Evolutionary conservation across 2,888 invertebrate species (phyloP).

Genomic region (Dicyrtomina minuta): DNA sequence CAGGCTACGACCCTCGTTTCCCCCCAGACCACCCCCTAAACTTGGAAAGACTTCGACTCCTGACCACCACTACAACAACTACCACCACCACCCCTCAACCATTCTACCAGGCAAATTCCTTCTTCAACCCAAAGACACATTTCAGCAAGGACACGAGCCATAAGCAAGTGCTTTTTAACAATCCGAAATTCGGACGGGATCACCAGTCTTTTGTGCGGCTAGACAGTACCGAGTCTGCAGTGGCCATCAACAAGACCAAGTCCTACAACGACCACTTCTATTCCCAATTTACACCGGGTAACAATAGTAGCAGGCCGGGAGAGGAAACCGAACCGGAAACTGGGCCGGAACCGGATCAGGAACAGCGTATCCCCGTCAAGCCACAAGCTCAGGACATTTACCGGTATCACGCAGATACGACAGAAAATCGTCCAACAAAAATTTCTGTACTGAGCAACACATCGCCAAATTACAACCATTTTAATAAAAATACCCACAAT

Average conservation of each 20-base stretch:
- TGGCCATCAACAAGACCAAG: slow-evolving; percentile 36
- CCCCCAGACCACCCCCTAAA: slow-evolving; percentile 52
- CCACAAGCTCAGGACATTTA: slow-evolving; percentile 12
- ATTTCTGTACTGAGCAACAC: no score
- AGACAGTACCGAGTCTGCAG: slow-evolving; percentile 38
- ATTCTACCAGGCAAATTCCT: slow-evolving; percentile 29
- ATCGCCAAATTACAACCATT: background rate
- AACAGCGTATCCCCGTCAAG: background rate
- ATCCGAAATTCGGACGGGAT: background rate
- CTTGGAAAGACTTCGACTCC: slow-evolving; percentile 36
- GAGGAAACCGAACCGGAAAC: background rate
- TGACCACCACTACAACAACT: slow-evolving; percentile 34
- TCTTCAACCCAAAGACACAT: slow-evolving; percentile 35
- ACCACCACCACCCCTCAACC: slow-evolving; percentile 29
- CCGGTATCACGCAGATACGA: slow-evolving; percentile 5
- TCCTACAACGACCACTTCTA: slow-evolving; percentile 41
- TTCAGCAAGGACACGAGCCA: slow-evolving; percentile 20
- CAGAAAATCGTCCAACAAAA: background rate
- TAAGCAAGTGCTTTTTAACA: background rate
- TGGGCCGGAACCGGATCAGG: background rate
- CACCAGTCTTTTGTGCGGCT: slow-evolving; percentile 19
- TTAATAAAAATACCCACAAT: no score
- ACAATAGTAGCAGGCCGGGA: no score
- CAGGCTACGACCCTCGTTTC: slow-evolving; percentile 48
- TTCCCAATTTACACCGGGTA: slow-evolving; percentile 44